Base-by-base conservation (phyloP, 2,888 invertebrate species). In the Altica lythri region DNA sequence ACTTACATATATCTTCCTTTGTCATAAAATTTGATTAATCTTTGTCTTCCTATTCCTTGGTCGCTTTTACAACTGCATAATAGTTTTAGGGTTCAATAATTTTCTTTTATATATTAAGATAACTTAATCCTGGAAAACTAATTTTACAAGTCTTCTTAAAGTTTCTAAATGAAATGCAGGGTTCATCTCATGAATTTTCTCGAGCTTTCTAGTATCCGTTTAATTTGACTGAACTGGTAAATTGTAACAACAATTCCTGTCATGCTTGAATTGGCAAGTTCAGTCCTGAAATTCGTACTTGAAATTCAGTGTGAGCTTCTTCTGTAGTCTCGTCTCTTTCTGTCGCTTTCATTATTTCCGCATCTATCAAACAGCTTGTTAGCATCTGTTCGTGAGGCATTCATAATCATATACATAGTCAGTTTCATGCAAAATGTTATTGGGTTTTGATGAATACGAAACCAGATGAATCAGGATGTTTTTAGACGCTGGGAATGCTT, bases 301-400 rank as follows among this genome's bases (percentile, higher is more conserved):
- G 69, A 69, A 71, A 74, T 72, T 73, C 74, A 69, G 67, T 55
- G 59, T 67, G 61, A 63, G 57, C 63, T 54, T 57, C 60, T 63
- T 64, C 45, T 57, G 51, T 55, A 59, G 60, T 63, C 40, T 10
- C 62, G 52, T 62, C 61, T 62, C 61, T 59, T 64, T 63, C 60
- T 58, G 62, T 56, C 60, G 59, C 66, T 67, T 69, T 71, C 71
- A 72, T 71, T 72, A 73, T 71, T 69, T 70, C 67, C 65, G 62
- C 69, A 66, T 71, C 71, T 71, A 72, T 72, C 72, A 70, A 64
- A 66, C 70, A 48, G 68, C 72, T 73, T 74, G 71, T 72, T 73
- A 72, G 68, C 69, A 64, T 68, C 65, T 65, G 69, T 70, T 68
- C 64, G 60, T 61, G 58, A 59, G 60, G 47, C 45, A 44, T 45